These are phyloP conservation scores for Bos indicus DNA, from an alignment of 2,113 vertebrate genomes.

Conservation along the genomic window DNA sequence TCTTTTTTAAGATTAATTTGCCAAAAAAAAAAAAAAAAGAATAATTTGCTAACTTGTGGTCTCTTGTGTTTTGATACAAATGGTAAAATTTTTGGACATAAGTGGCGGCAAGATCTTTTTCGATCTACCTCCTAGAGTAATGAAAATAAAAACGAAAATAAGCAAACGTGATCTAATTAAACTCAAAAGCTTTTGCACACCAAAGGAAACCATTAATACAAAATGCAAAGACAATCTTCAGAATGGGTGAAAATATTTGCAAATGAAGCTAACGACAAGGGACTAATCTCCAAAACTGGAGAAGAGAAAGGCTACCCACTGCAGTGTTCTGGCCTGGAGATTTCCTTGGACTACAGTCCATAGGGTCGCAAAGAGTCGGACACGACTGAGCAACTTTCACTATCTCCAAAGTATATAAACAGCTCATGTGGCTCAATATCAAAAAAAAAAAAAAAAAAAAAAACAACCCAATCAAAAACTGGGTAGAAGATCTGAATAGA, in stretches of 20 bases:
- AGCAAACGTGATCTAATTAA: not conserved
- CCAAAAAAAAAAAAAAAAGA: too few relatives aligned
- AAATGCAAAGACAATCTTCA: not conserved
- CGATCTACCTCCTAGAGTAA: not conserved
- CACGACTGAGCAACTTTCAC: not conserved
- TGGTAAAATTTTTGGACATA: not conserved
- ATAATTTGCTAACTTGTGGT: not conserved
- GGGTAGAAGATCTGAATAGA: not conserved
- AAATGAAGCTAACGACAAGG: not conserved
- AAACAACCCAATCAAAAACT: not conserved
- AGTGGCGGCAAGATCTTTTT: not conserved
- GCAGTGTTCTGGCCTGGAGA: not conserved
- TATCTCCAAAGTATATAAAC: not conserved
- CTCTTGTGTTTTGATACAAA: not conserved
- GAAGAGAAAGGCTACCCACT: not conserved
- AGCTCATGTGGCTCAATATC: not conserved
- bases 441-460: fast-evolving
- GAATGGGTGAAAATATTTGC: not conserved
- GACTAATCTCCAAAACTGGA: not conserved
- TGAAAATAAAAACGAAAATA: not conserved
- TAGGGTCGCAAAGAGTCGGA: not conserved
- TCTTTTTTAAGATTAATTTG: not conserved
- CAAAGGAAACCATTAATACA: not conserved
- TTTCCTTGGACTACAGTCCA: not conserved
- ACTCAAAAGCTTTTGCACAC: not conserved